Evolutionary conservation across 2,888 invertebrate species (phyloP), one percentile per base, ranked within the genome.

Genomic region (Aleiodes alternator): DNA sequence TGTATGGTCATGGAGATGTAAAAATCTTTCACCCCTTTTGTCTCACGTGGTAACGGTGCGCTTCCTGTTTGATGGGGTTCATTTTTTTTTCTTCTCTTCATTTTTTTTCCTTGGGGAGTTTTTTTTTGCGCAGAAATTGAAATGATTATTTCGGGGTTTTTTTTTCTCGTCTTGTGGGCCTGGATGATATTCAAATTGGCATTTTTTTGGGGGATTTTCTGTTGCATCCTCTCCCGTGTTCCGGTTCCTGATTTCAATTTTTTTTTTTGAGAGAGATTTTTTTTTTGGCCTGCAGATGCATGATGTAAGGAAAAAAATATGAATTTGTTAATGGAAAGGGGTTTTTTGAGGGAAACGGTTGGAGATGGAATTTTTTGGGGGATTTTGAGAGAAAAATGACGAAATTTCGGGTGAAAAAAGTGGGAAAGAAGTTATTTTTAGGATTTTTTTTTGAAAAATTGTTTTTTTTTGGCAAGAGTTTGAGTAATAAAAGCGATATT

Each of bases 21-120:
- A 79, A 79, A 79, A 80, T 76, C 75, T 79, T 80, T 75, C 75
- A 79, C 79, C 75, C 78, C 74, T 77, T 73, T 69, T 57, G 71
- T 43, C 57, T 53, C 56, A 56, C 64, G 69, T 64, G 75, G 70
- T 74, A 76, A 75, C 75, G 79, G 64, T 64, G 77, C 69, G 66
- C 76, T 73, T 77, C 61, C 71, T 69, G 72, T 29, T 72, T 59
- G 16, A 66, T 53, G 48, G 66, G 48, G 23, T 12, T 50, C 56
- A 48, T 50, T 57, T 66, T 34, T 34, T 56, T 71, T 51, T 64
- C 57, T 34, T 23, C 23, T 23, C 72, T 66, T 64, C 31, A 56
- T 69, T 77, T 76, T 75, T 69, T 79, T 77, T 75, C 77, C 75
- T 73, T 73, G 23, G 23, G 23, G 50, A 53, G 31, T 50, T 72